These are phyloP conservation scores for Callithrix jacchus DNA, from an alignment of 2,113 vertebrate genomes.

Conservation along the genomic window DNA sequence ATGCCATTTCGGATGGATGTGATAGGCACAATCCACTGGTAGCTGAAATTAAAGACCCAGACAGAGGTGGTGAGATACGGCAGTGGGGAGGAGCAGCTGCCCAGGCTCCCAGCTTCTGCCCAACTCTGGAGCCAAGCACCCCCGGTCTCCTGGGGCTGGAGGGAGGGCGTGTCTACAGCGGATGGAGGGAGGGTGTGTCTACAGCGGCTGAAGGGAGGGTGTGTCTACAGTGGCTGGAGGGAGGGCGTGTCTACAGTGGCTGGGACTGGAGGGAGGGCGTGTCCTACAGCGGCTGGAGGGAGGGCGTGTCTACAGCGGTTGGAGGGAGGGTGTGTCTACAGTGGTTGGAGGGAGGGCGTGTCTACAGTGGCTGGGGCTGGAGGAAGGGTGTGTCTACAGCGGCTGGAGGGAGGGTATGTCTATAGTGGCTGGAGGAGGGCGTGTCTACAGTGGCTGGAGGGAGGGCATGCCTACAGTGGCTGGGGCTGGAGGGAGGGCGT, in stretches of 20 bases:
- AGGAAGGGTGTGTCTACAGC: no score
- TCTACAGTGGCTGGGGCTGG: background rate
- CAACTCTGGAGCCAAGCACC: background rate
- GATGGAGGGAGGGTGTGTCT: background rate
- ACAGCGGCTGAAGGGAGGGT: background rate
- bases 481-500: no score
- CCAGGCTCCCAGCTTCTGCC: background rate
- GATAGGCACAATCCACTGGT: conserved; percentile 90
- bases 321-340: no score
- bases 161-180: no score
- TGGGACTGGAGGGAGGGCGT: no score
- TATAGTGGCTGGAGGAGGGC: no score
- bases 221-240: no score
- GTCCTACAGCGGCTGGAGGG: background rate
- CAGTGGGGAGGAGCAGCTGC: background rate
- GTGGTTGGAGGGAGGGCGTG: background rate
- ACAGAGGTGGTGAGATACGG: background rate
- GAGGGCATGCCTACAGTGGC: background rate
- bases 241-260: no score
- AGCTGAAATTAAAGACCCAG: conserved; percentile 81
- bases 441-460: no score
- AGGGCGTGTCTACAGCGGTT: no score
- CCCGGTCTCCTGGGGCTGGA: background rate
- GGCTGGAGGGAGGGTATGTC: no score
- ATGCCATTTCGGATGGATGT: conserved; percentile 62